Evolutionary conservation across 1,140 invertebrate species (phyloP), one percentile per base, ranked within the genome.

Genomic region (Musca domestica): DNA sequence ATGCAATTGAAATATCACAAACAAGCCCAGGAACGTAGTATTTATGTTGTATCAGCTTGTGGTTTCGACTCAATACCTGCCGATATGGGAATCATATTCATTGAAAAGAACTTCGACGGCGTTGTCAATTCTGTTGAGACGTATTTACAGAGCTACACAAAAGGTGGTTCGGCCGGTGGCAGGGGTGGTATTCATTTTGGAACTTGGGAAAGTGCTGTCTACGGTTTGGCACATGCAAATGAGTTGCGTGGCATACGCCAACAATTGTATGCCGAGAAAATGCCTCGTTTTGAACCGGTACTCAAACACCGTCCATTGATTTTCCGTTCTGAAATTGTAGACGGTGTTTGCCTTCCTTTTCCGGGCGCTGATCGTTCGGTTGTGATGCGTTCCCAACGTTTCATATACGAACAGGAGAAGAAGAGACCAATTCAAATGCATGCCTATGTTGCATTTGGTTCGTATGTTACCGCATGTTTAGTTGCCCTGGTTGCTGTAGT

Each of bases 1-100:
- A 93, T 96, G 84, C 92, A 95, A 78, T 76, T 95, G 48, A 83
- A 91, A 71, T 95, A 96, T 81, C 85, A 93, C 74, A 84, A 89
- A 64, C 79, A 85, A 63, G 96, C 96, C 0, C 82, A 88, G 76
- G 87, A 94, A 66, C 90, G 90, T 17, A 89, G 85, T 5, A 84
- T 95, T 1, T 96, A 93, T 76, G 84, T 98, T 10, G 83, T 98
- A 14, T 94, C 92, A 71, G 90, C 94, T 12, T 97, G 95, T 84
- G 96, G 95, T 1, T 93, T 95, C 77, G 95, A 96, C 74, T 89
- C 88, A 69, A 91, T 98, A 72, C 95, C 95, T 4, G 86, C 87
- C 51, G 96, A 98, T 77, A 83, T 95, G 78, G 96, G 96, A 6
- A 78, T 91, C 2, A 76, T 90, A 12, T 94, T 87, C 76, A 78